Evolutionary conservation across 2,888 invertebrate genomes (phyloP).

Genomic region (Danaus chrysippus): DNA sequence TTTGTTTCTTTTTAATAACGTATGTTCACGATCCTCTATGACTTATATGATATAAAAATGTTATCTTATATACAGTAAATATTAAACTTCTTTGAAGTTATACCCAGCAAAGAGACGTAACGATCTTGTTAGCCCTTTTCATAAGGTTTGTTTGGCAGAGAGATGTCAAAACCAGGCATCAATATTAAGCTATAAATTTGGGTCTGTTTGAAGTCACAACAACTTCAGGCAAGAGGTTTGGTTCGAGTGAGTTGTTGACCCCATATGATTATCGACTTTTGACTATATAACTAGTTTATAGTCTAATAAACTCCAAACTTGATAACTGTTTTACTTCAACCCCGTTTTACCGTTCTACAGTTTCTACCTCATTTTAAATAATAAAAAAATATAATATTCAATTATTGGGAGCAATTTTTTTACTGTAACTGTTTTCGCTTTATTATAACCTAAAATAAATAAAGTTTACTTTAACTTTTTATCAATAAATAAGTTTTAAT

Average conservation of each 20-base stretch:
- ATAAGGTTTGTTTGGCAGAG: constrained; percentile 58
- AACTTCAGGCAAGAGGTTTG: constrained; percentile 45
- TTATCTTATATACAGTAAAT: background rate
- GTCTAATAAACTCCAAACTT: too few species aligned
- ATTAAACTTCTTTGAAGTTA: constrained; percentile 1
- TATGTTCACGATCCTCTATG: background rate
- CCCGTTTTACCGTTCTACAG: too few species aligned
- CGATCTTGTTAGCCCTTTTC: constrained; percentile 35
- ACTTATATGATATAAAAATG: too few species aligned
- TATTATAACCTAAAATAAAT: too few species aligned
- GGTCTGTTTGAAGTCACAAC: constrained; percentile 50
- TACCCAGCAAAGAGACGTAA: background rate
- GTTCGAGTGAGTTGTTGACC: constrained; percentile 47
- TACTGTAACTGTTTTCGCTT: too few species aligned
- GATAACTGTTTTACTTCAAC: too few species aligned
- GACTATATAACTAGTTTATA: constrained; percentile 11
- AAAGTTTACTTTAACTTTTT: too few species aligned
- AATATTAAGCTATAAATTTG: constrained; percentile 68
- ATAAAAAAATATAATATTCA: too few species aligned
- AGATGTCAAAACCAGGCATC: constrained; percentile 71
- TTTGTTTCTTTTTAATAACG: too few species aligned
- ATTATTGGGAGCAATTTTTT: too few species aligned
- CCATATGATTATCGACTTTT: constrained; percentile 33
- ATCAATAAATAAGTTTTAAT: too few species aligned
- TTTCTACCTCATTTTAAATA: too few species aligned